Conservation (phyloP, 2,888 invertebrate genomes). For the Hirtodrosophila cameraria region DNA sequence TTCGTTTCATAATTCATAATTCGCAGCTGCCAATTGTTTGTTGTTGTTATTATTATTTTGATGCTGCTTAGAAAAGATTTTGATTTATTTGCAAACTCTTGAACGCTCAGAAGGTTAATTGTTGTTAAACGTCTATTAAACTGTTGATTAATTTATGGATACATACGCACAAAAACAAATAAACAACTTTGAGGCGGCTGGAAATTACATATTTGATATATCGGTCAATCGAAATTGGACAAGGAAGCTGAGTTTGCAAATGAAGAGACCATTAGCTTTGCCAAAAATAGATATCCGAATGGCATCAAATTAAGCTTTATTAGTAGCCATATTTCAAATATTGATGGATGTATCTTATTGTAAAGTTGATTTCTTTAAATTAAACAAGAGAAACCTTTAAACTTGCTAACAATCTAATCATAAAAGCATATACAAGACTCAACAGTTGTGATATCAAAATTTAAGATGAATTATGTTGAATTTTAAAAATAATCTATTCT, state of each 20-base stretch:
- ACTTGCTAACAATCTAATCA: too few relatives aligned
- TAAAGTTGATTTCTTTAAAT: too few relatives aligned
- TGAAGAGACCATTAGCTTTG: conserved; percentile 21
- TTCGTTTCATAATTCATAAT: conserved; percentile 59
- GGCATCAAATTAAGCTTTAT: too few relatives aligned
- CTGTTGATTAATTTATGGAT: conserved; percentile 68
- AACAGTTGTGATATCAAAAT: too few relatives aligned
- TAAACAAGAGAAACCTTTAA: too few relatives aligned
- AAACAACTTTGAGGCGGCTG: conserved; percentile 2
- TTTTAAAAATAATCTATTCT: too few relatives aligned
- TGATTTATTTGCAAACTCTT: conserved; percentile 73
- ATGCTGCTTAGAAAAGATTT: conserved; percentile 45
- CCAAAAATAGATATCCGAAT: conserved; percentile 36
- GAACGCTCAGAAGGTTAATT: conserved; percentile 72
- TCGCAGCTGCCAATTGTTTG: conserved; percentile 39
- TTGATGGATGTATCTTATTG: too few relatives aligned
- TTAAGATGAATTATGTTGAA: too few relatives aligned
- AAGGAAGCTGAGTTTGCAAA: conserved; percentile 53
- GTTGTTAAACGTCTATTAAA: conserved; percentile 67
- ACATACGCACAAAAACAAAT: conserved; percentile 37
- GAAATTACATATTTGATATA: conserved; percentile 18
- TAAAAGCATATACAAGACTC: too few relatives aligned
- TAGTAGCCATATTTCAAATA: too few relatives aligned
- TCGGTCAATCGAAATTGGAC: conserved; percentile 38
- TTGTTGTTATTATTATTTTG: conserved; percentile 2